Evolutionary conservation across 2,113 vertebrate species (phyloP).

Genomic region (Syngnathus typhle): DNA sequence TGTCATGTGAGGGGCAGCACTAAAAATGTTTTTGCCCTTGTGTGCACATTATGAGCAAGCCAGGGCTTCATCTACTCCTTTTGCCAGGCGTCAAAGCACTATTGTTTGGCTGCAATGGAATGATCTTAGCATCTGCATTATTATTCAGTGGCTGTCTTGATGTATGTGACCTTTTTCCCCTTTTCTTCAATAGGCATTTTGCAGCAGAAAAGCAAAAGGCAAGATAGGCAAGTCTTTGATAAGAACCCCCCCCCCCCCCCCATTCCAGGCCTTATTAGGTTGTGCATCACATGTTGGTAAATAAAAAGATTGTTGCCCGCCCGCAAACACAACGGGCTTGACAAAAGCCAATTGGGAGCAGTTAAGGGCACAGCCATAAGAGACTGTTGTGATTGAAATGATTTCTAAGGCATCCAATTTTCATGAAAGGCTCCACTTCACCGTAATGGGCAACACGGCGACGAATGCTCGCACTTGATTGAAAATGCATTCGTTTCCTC

Average conservation of each 20-base stretch:
- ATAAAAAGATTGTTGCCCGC: constrained; percentile 21
- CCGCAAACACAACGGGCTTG: constrained; percentile 29
- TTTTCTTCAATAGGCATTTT: constrained; percentile 17
- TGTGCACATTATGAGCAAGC: constrained; percentile 30
- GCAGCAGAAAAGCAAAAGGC: constrained; percentile 21
- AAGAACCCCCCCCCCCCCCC: constrained; percentile 20
- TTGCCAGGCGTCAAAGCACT: constrained; percentile 29
- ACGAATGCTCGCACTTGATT: constrained; percentile 22
- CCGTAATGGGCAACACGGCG: constrained; percentile 35
- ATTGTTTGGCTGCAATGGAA: constrained; percentile 33
- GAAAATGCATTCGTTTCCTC: constrained; percentile 30
- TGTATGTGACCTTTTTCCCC: neutral
- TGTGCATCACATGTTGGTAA: constrained; percentile 24
- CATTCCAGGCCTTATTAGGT: constrained; percentile 36
- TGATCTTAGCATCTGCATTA: constrained; percentile 21
- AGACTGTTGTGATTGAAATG: constrained; percentile 39
- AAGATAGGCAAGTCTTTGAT: constrained; percentile 21
- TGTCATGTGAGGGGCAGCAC: neutral
- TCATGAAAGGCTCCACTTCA: constrained; percentile 37
- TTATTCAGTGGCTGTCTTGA: constrained; percentile 24
- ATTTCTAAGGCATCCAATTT: constrained; percentile 39
- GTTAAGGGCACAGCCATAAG: constrained; percentile 19
- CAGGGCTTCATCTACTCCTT: constrained; percentile 14
- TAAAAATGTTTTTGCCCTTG: constrained; percentile 28
- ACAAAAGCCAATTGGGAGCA: constrained; percentile 32